phyloP scores from a whole-genome alignment of 1,140 invertebrate species.

The Periplaneta americana region DNA sequence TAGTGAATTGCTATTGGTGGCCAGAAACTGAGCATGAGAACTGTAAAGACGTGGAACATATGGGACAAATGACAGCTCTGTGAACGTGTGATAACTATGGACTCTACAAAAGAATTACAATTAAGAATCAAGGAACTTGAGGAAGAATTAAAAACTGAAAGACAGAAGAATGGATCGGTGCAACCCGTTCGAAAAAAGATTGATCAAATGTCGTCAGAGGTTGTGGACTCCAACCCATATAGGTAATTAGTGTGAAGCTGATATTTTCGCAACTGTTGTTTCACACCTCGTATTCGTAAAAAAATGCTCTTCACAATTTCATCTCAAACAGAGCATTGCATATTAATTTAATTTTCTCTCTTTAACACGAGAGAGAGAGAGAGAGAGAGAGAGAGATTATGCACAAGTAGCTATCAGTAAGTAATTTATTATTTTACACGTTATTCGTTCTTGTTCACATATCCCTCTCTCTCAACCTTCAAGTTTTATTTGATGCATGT shows the following conservation, averaged over 20 bases:
- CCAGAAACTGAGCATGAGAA: too few relatives aligned
- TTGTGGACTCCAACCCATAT: constrained; percentile 99
- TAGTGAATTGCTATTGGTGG: too few relatives aligned
- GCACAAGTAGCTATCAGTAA: too few relatives aligned
- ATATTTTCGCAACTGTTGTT: too few relatives aligned
- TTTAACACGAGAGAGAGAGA: too few relatives aligned
- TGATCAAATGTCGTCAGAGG: constrained; percentile 77
- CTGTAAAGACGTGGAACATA: neutral
- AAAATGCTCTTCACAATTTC: neutral
- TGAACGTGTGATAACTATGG: neutral
- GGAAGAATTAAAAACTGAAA: constrained; percentile 42
- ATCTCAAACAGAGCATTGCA: constrained; percentile 11
- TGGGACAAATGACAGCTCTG: neutral
- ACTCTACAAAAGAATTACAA: constrained; percentile 33
- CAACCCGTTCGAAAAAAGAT: constrained; percentile 54
- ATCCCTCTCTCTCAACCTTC: too few relatives aligned
- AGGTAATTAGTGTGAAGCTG: constrained; percentile 65
- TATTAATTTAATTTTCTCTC: too few relatives aligned
- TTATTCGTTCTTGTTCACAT: too few relatives aligned
- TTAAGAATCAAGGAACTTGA: constrained; percentile 48
- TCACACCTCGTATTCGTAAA: too few relatives aligned
- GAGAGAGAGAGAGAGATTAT: too few relatives aligned
- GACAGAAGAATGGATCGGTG: constrained; percentile 32
- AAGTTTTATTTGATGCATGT: too few relatives aligned
- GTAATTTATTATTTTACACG: too few relatives aligned